These are phyloP conservation scores for Syndactyla subalaris DNA, from an alignment of 2,797 vertebrate genomes.

Conservation along the genomic window DNA sequence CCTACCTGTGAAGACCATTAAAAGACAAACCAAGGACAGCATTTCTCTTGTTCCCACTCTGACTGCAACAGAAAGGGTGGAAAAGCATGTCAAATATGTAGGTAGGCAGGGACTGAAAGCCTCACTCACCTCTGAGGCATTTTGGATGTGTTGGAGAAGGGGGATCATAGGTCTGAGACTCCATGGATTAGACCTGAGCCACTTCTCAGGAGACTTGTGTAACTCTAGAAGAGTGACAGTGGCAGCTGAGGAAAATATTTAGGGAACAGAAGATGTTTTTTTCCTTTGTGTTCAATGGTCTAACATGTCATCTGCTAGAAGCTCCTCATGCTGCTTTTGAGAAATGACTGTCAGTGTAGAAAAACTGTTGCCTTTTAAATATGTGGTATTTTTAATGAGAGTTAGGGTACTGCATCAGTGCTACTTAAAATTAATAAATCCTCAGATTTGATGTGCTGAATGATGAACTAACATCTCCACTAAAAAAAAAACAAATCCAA, in stretches of 20 bases:
- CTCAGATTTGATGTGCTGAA: not conserved
- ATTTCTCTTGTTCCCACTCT: not conserved
- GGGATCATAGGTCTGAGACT: not conserved
- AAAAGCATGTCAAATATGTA: not conserved
- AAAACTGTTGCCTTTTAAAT: slow-evolving; percentile 26
- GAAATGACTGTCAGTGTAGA: slow-evolving; percentile 39
- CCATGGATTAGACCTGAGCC: not conserved
- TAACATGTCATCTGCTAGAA: slow-evolving; percentile 59
- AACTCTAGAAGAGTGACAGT: not conserved
- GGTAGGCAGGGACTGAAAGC: not conserved
- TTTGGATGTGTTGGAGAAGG: not conserved
- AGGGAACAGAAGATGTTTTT: slow-evolving; percentile 13
- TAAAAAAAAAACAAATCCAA: not conserved
- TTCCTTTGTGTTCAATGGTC: slow-evolving; percentile 50
- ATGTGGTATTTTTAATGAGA: slow-evolving; percentile 24
- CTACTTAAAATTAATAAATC: not conserved
- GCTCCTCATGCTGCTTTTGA: slow-evolving; percentile 33
- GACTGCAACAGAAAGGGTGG: not conserved
- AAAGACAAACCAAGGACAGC: not conserved
- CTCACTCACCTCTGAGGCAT: not conserved
- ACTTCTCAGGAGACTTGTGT: not conserved
- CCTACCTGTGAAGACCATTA: not conserved
- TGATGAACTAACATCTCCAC: not conserved
- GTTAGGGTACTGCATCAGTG: not conserved
- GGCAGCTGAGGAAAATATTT: slow-evolving; percentile 27